Evolutionary conservation across 2,888 invertebrate genomes (phyloP).

Genomic region (Drosophila atripex): DNA sequence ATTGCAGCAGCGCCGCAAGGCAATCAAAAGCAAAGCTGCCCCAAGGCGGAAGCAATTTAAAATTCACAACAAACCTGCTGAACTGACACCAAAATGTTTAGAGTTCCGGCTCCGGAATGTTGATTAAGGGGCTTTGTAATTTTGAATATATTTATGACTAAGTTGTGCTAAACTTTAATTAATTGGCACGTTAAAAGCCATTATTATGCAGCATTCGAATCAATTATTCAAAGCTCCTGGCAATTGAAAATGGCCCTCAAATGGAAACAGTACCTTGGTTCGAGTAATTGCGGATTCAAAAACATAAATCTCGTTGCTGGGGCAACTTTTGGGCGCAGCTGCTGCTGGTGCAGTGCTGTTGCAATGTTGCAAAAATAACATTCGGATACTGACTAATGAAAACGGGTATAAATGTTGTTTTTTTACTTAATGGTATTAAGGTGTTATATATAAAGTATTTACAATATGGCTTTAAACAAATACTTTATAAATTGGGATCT

Average conservation of each 20-base stretch:
- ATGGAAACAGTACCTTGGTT: neutral
- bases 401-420: neutral
- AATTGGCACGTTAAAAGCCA: slow-evolving; percentile 5
- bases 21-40: slow-evolving; percentile 18
- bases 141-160: slow-evolving; percentile 25
- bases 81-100: slow-evolving; percentile 23
- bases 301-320: neutral
- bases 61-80: slow-evolving; percentile 26
- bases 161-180: slow-evolving; percentile 22
- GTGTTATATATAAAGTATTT: no score
- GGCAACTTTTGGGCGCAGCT: neutral
- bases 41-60: slow-evolving; percentile 21
- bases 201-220: slow-evolving; percentile 6
- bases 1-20: slow-evolving; percentile 16
- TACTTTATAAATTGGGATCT: neutral
- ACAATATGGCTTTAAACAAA: neutral
- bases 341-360: neutral
- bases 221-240: slow-evolving; percentile 16
- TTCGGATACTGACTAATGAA: neutral
- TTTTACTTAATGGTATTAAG: neutral
- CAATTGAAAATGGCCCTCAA: slow-evolving; percentile 5
- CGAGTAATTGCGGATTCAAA: neutral
- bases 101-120: slow-evolving; percentile 8
- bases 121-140: slow-evolving; percentile 11
- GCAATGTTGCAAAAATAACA: slow-evolving; percentile 19